Evolutionary conservation across 2,113 vertebrate species (phyloP), one percentile per base, ranked within the genome.

Genomic region (Heteronetta atricapilla): DNA sequence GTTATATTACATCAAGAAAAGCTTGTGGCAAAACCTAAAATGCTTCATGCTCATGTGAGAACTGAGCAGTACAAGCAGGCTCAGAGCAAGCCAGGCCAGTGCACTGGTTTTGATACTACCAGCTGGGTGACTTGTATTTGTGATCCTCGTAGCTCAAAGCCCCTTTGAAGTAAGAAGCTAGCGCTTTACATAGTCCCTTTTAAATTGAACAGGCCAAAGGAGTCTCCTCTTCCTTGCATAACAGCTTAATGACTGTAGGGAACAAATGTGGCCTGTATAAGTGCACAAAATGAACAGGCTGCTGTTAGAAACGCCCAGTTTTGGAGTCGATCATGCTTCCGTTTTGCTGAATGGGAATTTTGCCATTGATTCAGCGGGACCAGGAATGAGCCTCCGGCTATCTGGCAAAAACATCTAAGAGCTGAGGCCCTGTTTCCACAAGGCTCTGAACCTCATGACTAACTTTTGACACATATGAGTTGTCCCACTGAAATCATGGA

Each of bases 331-430:
- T 73, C 77, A 0, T 68, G 56, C 73, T 86, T 95, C 86, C 17
- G 4, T 93, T 93, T 50, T 86, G 81, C 90, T 52, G 62, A 59
- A 33, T 90, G 86, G 80, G 92, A 93, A 66, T 77, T 42, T 31
- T 94, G 86, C 90, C 83, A 14, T 7, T 33, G 85, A 53, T 66
- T 93, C 86, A 79, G 28, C 23, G 48, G 73, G 53, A 93, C 31
- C 80, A 92, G 92, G 77, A 93, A 63, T 92, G 88, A 92, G 88
- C 86, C 90, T 73, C 74, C 79, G 88, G 93, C 93, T 86, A 36
- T 73, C 88, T 95, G 93, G 85, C 52, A 38, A 5, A 64, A 16
- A 86, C 70, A 82, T 82, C 86, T 82, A 50, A 92, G 88, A 67
- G 76, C 60, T 70, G 55, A 77, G 60, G 76, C 40, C n/a, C 6